Conservation (phyloP, 2,113 vertebrate species). For the Uropsilus gracilis region DNA sequence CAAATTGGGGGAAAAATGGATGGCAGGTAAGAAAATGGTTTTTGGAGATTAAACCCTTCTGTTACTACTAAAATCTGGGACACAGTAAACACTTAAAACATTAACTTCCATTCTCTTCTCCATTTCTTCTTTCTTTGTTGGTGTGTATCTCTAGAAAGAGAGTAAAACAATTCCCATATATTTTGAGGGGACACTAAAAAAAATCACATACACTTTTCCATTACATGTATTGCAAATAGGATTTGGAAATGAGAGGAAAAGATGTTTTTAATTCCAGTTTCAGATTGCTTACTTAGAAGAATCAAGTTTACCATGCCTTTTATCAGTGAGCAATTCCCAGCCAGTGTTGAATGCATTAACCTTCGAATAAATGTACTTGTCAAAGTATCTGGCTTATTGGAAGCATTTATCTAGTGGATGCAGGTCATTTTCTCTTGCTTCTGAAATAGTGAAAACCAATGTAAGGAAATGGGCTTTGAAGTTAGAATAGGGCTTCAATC, state of each 20-base stretch:
- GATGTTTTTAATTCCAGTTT: not conserved
- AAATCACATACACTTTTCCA: not conserved
- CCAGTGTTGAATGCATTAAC: not conserved
- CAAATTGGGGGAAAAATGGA: not conserved
- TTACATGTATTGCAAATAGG: not conserved
- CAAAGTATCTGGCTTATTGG: conserved; percentile 26
- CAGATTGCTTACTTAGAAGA: conserved; percentile 10
- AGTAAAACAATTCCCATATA: not conserved
- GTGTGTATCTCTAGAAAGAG: not conserved
- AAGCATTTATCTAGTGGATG: not conserved
- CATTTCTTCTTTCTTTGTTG: not conserved
- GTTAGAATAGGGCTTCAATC: not conserved
- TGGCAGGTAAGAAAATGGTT: not conserved
- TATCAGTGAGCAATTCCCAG: conserved; percentile 2
- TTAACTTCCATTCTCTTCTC: not conserved
- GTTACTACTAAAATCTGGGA: not conserved
- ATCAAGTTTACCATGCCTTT: conserved; percentile 21
- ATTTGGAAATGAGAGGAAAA: not conserved
- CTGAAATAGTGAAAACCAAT: not conserved
- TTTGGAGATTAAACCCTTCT: not conserved
- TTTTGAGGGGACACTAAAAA: conserved; percentile 48
- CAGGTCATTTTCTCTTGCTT: conserved; percentile 19
- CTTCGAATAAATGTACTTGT: not conserved
- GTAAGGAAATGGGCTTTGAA: not conserved
- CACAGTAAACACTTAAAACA: not conserved